phyloP scores from a whole-genome alignment of 92 coral and sea anemone genomes.

The Epizoanthus illoricatus region DNA sequence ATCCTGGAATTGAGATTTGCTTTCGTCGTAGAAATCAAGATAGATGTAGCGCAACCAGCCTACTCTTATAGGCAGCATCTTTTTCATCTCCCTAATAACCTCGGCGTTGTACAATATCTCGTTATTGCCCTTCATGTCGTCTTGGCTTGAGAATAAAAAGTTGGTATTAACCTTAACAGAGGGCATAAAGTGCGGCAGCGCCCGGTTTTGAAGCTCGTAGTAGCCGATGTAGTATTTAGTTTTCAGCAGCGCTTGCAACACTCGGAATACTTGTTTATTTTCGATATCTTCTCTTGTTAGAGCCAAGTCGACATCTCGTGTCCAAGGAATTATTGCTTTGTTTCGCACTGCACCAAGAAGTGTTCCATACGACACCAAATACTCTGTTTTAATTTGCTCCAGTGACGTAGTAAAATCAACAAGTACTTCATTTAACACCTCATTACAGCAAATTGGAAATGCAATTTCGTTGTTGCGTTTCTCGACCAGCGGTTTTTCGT shows the following conservation, averaged over 20 bases:
- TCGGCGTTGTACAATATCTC: slow-evolving; percentile 20
- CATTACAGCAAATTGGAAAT: slow-evolving; percentile 29
- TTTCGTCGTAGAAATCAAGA: slow-evolving; percentile 36
- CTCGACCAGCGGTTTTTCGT: slow-evolving; percentile 21
- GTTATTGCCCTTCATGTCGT: slow-evolving; percentile 30
- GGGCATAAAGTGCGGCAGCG: slow-evolving; percentile 37
- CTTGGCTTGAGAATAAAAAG: slow-evolving; percentile 3
- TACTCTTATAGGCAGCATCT: slow-evolving; percentile 18
- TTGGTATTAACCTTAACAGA: slow-evolving; percentile 6
- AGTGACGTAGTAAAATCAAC: slow-evolving; percentile 27
- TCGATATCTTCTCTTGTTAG: slow-evolving; percentile 4
- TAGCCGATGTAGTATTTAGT: slow-evolving; percentile 23
- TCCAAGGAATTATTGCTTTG: slow-evolving; percentile 34
- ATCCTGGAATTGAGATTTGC: neutral
- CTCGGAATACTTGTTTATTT: slow-evolving; percentile 1
- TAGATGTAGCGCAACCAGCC: slow-evolving; percentile 25
- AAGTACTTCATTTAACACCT: slow-evolving; percentile 26
- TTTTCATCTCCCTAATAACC: slow-evolving; percentile 23
- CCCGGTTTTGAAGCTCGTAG: slow-evolving; percentile 30
- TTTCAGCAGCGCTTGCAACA: neutral
- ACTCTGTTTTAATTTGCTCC: neutral
- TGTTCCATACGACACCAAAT: slow-evolving; percentile 34
- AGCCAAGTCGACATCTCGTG: slow-evolving; percentile 28
- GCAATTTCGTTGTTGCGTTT: slow-evolving; percentile 1
- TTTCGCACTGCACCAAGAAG: slow-evolving; percentile 31